These are phyloP conservation scores for Phalacrocorax aristotelis DNA, from an alignment of 2,113 vertebrate species.

Conservation along the genomic window DNA sequence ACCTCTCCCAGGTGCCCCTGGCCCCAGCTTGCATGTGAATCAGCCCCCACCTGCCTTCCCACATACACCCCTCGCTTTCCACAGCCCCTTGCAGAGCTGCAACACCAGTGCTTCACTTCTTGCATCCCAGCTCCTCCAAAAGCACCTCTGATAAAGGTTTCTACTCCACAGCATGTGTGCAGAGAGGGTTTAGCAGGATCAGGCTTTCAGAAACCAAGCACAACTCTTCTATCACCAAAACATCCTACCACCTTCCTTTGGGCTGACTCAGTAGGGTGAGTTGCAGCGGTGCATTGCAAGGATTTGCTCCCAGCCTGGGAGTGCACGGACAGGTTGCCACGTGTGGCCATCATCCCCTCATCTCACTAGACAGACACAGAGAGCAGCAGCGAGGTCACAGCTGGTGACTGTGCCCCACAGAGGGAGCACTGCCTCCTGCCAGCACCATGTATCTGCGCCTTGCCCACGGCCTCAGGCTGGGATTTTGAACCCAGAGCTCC, in stretches of 20 bases:
- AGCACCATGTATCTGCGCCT: fast-evolving
- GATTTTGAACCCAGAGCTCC: not conserved
- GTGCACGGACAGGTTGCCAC: fast-evolving
- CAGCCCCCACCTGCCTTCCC: not conserved
- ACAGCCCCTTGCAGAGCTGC: fast-evolving
- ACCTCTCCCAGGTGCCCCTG: not conserved
- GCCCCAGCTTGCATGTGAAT: fast-evolving
- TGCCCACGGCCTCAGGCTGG: fast-evolving
- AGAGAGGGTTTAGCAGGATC: not conserved
- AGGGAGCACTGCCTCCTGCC: not conserved
- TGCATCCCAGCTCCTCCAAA: not conserved
- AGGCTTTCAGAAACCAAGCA: not conserved
- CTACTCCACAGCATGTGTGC: not conserved
- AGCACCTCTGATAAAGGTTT: not conserved
- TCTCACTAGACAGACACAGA: fast-evolving
- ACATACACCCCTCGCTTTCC: fast-evolving
- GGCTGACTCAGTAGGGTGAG: no score
- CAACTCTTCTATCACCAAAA: not conserved
- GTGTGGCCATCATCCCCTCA: fast-evolving
- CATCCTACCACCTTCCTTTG: not conserved
- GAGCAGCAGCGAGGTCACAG: not conserved
- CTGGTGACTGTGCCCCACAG: fast-evolving
- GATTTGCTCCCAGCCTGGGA: not conserved
- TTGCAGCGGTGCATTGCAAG: fast-evolving
- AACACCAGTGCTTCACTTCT: fast-evolving